Conservation (phyloP, 2,888 invertebrate species). For the Augochlorella aurata region DNA sequence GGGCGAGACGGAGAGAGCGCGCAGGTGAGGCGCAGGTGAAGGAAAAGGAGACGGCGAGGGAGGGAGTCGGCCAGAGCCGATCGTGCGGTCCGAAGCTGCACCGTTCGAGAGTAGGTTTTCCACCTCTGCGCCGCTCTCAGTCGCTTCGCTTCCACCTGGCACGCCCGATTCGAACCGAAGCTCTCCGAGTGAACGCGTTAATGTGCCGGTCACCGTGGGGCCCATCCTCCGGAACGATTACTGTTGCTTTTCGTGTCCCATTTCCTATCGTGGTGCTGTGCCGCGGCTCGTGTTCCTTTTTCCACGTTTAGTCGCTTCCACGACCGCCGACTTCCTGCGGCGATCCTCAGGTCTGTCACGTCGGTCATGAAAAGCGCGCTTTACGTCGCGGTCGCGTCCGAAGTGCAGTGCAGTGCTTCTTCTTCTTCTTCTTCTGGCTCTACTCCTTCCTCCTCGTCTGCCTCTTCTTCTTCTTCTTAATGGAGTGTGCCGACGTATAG, state of each 20-base stretch:
- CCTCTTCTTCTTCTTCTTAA: constrained; percentile 48
- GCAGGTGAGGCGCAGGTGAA: neutral
- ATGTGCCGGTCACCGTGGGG: constrained; percentile 78
- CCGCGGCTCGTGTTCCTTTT: constrained; percentile 12
- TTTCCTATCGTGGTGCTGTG: constrained; percentile 23
- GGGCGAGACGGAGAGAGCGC: neutral
- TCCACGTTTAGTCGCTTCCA: constrained; percentile 25
- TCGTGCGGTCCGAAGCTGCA: constrained; percentile 24
- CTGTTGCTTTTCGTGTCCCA: constrained; percentile 56
- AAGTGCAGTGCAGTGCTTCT: constrained; percentile 68
- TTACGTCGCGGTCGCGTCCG: constrained; percentile 45
- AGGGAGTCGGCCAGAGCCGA: constrained; percentile 26
- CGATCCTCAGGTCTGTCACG: constrained; percentile 30
- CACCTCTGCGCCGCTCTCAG: constrained; percentile 59
- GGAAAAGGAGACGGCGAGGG: constrained; percentile 32
- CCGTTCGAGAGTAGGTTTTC: constrained; percentile 55
- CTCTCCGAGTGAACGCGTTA: constrained; percentile 76
- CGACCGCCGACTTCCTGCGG: constrained; percentile 31
- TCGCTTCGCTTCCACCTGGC: constrained; percentile 70
- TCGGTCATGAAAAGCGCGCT: constrained; percentile 64
- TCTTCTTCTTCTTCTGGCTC: neutral
- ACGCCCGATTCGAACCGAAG: constrained; percentile 75
- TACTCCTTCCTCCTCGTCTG: constrained; percentile 13
- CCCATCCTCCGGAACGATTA: constrained; percentile 67
- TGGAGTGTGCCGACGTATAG: constrained; percentile 68